Conservation (phyloP, 2,797 vertebrate species). For the Aulostomus chinensis region DNA sequence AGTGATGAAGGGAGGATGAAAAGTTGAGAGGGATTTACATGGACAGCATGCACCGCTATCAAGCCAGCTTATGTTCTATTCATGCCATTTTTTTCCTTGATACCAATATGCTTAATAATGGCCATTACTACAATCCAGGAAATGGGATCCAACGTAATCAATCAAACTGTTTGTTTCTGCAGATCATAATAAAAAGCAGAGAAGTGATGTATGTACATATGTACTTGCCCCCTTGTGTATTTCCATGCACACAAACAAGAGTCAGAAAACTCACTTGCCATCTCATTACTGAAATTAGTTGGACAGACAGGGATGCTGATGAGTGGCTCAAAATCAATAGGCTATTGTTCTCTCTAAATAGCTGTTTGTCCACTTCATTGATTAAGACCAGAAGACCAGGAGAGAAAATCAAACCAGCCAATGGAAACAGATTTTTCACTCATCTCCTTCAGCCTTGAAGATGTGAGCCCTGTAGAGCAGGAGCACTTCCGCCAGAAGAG, state of each 20-base stretch:
- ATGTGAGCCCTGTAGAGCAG: slow-evolving; percentile 6
- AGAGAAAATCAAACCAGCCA: slow-evolving; percentile 75
- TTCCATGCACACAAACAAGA: not conserved
- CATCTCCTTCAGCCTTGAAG: slow-evolving; percentile 52
- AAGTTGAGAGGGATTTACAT: slow-evolving; percentile 37
- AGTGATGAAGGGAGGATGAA: slow-evolving; percentile 44
- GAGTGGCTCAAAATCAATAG: slow-evolving; percentile 72
- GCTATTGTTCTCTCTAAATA: slow-evolving; percentile 75
- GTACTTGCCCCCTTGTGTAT: slow-evolving; percentile 5
- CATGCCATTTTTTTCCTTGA: slow-evolving; percentile 1
- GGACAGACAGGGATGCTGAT: slow-evolving; percentile 66
- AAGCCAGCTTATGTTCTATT: slow-evolving; percentile 9
- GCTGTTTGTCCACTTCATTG: slow-evolving; percentile 79
- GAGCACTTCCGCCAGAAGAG: slow-evolving; percentile 63
- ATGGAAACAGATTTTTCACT: slow-evolving; percentile 60
- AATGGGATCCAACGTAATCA: slow-evolving; percentile 34
- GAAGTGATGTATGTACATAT: slow-evolving; percentile 14
- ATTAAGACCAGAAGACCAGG: slow-evolving; percentile 65
- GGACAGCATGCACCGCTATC: slow-evolving; percentile 6
- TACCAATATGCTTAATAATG: too few relatives aligned
- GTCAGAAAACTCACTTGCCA: slow-evolving; percentile 57
- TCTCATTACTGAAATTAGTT: slow-evolving; percentile 72
- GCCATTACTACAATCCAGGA: slow-evolving; percentile 13
- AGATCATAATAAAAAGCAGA: slow-evolving; percentile 32
- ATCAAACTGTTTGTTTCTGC: slow-evolving; percentile 22